Percentiles rank a stretch among this genome's conserved stretches.
These are phyloP conservation scores for Troides aeacus DNA, from an alignment of 2,888 invertebrate genomes.

Conservation along the genomic window DNA sequence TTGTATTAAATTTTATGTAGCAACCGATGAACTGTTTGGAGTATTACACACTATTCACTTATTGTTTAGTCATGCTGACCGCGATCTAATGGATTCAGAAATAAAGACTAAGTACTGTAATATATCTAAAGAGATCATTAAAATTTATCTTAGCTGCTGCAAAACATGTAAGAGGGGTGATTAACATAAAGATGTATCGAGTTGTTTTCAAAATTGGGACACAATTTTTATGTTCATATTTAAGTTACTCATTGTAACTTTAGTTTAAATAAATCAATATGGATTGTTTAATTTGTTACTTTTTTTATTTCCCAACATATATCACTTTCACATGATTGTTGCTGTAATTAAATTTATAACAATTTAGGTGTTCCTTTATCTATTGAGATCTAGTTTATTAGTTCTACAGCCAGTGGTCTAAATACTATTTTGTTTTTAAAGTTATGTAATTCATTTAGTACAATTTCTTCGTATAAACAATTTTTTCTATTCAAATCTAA, in stretches of 20 bases:
- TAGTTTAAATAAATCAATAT: not conserved
- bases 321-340: too few relatives aligned
- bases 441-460: too few relatives aligned
- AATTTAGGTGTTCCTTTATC: too few relatives aligned
- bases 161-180: conserved; percentile 43
- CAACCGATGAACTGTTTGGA: conserved; percentile 57
- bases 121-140: conserved; percentile 63
- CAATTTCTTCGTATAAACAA: too few relatives aligned
- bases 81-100: conserved; percentile 53
- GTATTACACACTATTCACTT: conserved; percentile 66
- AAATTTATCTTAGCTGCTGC: conserved; percentile 60
- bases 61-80: conserved; percentile 55
- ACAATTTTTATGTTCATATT: not conserved
- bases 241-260: not conserved
- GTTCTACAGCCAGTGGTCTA: too few relatives aligned
- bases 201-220: not conserved
- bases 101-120: conserved; percentile 66
- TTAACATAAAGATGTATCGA: not conserved
- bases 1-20: conserved; percentile 56
- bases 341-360: too few relatives aligned
- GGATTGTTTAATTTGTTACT: not conserved
- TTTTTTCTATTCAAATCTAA: too few relatives aligned
- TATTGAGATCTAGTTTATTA: too few relatives aligned
- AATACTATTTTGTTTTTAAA: too few relatives aligned
- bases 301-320: not conserved